Evolutionary conservation across 1,140 invertebrate genomes (phyloP), one percentile per base, ranked within the genome.

Genomic region (Schlechtendalia chinensis): DNA sequence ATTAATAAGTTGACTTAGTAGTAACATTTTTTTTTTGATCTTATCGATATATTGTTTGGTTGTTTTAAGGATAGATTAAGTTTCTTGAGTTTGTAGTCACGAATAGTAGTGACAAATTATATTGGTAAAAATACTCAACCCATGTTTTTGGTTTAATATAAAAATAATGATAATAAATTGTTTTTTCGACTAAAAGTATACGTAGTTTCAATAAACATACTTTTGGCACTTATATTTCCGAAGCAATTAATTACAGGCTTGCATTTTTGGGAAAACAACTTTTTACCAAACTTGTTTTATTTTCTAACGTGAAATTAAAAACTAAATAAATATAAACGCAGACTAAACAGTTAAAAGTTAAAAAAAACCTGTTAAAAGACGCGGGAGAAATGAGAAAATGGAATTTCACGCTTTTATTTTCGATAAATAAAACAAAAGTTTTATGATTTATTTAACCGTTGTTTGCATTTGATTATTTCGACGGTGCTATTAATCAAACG

Each of bases 131-230:
- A 59, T 4, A 8, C 6, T 12, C 11, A 27, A 1, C 22, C 8
- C 19, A 22, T 56, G n/a, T 56, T 10, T 69, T 69, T 11, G 22
- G 45, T 17, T 69, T 50, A 17, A 69, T 17, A 50, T 50, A 8
- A 50, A 27, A 69, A 27, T 69, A 69, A 69, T 50, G 67, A 69
- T 69, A 69, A 50, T 69, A 50, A 69, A 69, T 69, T 17, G 22
- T 14, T 11, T 5, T 69, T 50, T 69, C 17, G 14, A 24, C 39
- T 50, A 69, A 69, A 27, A 39, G 32, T 67, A 11, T 39, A 39
- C 29, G 67, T 8, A 29, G 50, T 29, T 72, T 72, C 50, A 29
- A 72, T 53, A 29, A 29, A 19, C 17, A 29, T n/a, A 72, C 50
- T 29, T 72, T 53, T 72, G 69, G 54, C 69, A 72, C 69, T 72